Evolutionary conservation across 2,888 invertebrate genomes (phyloP).

Genomic region (Sympetrum striolatum): DNA sequence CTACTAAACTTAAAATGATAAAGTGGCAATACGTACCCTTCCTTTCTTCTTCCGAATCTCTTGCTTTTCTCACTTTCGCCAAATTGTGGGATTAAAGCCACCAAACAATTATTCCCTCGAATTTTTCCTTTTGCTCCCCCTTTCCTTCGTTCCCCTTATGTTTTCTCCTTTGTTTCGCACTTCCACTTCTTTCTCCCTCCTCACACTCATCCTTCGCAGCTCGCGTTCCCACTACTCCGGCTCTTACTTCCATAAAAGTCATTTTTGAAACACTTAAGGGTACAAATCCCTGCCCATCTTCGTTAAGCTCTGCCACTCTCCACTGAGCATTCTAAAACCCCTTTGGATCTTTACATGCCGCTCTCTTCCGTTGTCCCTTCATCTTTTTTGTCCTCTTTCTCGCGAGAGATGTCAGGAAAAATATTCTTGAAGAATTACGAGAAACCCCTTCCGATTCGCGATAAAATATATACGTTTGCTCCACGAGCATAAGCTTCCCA

Average conservation of each 20-base stretch:
- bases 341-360: conserved; percentile 13
- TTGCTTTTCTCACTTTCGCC: background rate
- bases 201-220: background rate
- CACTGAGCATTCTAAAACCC: conserved; percentile 27
- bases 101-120: background rate
- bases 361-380: background rate
- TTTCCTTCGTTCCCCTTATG: background rate
- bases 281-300: conserved; percentile 38
- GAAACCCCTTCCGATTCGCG: too few species aligned
- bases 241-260: background rate
- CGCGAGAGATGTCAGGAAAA: too few species aligned
- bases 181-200: background rate
- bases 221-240: background rate
- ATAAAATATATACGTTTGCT: too few species aligned
- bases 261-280: conserved; percentile 13
- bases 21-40: conserved; percentile 2
- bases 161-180: too few species aligned
- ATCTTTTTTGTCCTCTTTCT: background rate
- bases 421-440: too few species aligned
- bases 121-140: too few species aligned
- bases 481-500: too few species aligned
- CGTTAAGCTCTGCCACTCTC: conserved; percentile 35
- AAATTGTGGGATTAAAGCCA: background rate
- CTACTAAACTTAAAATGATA: conserved; percentile 26
- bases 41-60: background rate